Conservation (phyloP, 2,113 vertebrate genomes). For the Coracopsis vasa region DNA sequence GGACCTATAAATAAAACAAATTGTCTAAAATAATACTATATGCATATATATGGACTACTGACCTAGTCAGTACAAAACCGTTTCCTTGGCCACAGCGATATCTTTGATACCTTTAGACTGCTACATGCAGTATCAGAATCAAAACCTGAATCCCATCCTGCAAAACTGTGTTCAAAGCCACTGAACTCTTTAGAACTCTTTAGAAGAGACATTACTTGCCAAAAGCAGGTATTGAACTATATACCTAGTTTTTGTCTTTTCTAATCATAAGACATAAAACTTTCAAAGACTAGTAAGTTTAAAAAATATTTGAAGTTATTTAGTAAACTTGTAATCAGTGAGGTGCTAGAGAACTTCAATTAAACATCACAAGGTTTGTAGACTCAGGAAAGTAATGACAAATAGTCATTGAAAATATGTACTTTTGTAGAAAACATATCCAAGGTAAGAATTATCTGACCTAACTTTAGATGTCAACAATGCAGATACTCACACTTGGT, state of each 20-base stretch:
- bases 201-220: neutral
- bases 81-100: neutral
- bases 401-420: neutral
- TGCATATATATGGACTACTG: neutral
- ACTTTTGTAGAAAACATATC: neutral
- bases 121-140: neutral
- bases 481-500: neutral
- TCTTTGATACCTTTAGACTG: neutral
- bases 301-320: neutral
- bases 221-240: neutral
- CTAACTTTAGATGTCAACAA: neutral
- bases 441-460: neutral
- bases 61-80: neutral
- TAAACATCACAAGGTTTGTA: neutral
- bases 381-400: neutral
- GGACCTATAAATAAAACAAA: slow-evolving; percentile 10
- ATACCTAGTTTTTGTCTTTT: neutral
- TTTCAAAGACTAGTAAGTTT: neutral
- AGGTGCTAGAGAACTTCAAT: neutral
- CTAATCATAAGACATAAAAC: neutral
- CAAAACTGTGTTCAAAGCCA: neutral
- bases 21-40: neutral
- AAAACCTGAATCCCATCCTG: neutral
- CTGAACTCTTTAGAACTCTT: neutral
- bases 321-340: neutral